These are phyloP conservation scores for Albula goreensis DNA, from an alignment of 2,113 vertebrate species.

Conservation along the genomic window DNA sequence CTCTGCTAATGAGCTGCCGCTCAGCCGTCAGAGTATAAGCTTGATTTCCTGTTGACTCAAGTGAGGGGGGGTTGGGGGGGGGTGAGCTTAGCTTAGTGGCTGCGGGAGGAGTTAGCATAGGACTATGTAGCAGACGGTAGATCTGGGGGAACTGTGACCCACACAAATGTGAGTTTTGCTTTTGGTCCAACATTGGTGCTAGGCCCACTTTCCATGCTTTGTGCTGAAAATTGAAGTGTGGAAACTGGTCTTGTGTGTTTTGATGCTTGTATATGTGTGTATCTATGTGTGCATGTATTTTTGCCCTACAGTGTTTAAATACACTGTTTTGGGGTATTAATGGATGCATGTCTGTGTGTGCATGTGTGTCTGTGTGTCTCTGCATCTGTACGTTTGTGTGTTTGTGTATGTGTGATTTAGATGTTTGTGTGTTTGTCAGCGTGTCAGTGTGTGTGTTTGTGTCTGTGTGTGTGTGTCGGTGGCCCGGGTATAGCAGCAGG, in stretches of 20 bases:
- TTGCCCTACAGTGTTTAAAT: background rate
- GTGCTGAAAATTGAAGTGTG: background rate
- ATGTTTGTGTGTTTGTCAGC: no score
- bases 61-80: background rate
- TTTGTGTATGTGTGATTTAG: background rate
- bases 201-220: background rate
- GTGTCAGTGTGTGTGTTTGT: background rate
- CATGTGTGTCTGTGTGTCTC: background rate
- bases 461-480: background rate
- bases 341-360: background rate
- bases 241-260: no score
- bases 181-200: background rate
- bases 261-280: background rate
- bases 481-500: no score
- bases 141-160: background rate
- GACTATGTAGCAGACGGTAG: background rate
- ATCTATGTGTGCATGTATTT: background rate
- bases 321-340: no score
- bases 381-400: background rate
- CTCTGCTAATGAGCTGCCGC: background rate
- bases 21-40: background rate
- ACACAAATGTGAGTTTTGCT: background rate
- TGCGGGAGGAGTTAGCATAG: no score
- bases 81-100: no score
- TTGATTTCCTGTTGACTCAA: background rate